Evolutionary conservation across 2,113 vertebrate species (phyloP), one percentile per base, ranked within the genome.

Genomic region (Cryptotis parvus): DNA sequence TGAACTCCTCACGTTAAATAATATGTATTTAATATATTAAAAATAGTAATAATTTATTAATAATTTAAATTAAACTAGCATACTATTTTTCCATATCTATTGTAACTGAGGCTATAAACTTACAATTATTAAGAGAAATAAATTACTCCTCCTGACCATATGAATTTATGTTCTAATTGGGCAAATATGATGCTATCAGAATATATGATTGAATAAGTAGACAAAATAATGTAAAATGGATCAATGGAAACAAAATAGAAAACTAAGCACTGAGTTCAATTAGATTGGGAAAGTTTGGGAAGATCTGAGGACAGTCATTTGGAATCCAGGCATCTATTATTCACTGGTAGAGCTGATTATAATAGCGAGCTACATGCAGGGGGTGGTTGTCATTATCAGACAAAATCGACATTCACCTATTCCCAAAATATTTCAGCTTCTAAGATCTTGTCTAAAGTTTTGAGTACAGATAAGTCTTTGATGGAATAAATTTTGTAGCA

Each of bases 371-470:
- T 20, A 4, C 35, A 41, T 80, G 35, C 18, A 10, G 9, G 41
- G n/a, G 22, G 39, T 66, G 35, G n/a, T 49, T 37, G 41, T 43
- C 18, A 55, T 68, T 35, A 7, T 29, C 12, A 63, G 76, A 52
- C 29, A n/a, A 41, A 33, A 9, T 43, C 2, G 12, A 65, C 22
- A 9, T 26, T 45, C 2, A 1, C 27, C 43, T 37, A 27, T 43
- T 33, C 14, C 43, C 63, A 3, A 41, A 55, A 55, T 0, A 0
- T 6, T 37, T 66, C 26, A 0, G 18, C 11, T 4, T 39, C 49
- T 16, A 3, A 55, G 18, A 55, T 33, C 24, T 68, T 18, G n/a
- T 33, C n/a, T 68, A 6, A 68, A 18, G 43, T 7, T 45, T 45
- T 55, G 18, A 18, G 52, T 15, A 55, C 14, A 55, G 18, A 55